Evolutionary conservation across 2,888 invertebrate species (phyloP).

Genomic region (Mamestra brassicae): DNA sequence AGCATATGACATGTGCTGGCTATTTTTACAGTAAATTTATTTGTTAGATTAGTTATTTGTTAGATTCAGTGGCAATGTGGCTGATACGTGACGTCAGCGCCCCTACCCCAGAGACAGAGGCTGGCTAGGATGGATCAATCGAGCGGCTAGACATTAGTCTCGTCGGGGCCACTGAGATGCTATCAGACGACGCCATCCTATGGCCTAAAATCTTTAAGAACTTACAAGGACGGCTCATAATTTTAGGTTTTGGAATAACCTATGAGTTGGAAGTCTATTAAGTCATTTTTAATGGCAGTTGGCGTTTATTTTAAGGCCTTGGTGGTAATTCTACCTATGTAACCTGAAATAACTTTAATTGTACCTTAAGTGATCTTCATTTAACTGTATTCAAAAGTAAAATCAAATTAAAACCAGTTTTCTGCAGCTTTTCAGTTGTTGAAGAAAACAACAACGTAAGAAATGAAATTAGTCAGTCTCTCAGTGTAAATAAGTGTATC

Average conservation of each 20-base stretch:
- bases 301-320: not conserved
- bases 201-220: slow-evolving; percentile 6
- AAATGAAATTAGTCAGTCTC: too few species aligned
- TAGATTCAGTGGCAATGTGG: slow-evolving; percentile 18
- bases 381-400: too few species aligned
- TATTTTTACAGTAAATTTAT: too few species aligned
- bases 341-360: too few species aligned
- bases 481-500: not conserved
- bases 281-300: not conserved
- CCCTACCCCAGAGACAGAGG: slow-evolving; percentile 27
- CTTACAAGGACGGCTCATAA: not conserved
- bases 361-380: too few species aligned
- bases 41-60: not conserved
- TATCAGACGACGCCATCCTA: slow-evolving; percentile 42
- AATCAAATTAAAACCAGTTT: too few species aligned
- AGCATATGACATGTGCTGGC: not conserved
- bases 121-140: slow-evolving; percentile 49
- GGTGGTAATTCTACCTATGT: too few species aligned
- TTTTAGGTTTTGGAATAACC: not conserved
- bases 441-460: too few species aligned
- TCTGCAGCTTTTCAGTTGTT: too few species aligned
- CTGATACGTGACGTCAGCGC: slow-evolving; percentile 37
- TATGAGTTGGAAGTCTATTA: not conserved
- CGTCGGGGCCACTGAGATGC: slow-evolving; percentile 33
- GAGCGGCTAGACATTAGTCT: slow-evolving; percentile 54